phyloP scores from a whole-genome alignment of 2,113 vertebrate species.

The Junco hyemalis region DNA sequence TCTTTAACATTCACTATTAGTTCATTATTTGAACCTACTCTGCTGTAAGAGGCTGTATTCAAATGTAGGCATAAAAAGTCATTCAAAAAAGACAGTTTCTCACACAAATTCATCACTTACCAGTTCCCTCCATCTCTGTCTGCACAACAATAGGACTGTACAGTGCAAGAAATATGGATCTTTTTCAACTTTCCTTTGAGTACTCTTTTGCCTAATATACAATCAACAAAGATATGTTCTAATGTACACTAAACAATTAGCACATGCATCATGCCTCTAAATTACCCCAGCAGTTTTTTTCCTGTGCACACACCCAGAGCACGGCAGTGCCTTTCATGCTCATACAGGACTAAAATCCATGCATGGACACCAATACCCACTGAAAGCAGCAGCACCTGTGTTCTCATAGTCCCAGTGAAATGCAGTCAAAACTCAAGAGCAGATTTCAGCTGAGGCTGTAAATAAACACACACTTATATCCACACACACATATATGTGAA shows the following conservation, averaged over 20 bases:
- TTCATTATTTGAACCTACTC: constrained; percentile 65
- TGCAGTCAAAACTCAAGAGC: not conserved
- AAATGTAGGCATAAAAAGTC: constrained; percentile 32
- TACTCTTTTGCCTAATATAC: not conserved
- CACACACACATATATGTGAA: not conserved
- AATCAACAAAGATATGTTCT: not conserved
- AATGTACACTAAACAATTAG: not conserved
- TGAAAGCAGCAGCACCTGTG: not conserved
- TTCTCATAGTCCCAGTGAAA: not conserved
- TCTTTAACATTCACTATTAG: constrained; percentile 65
- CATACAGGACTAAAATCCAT: not conserved
- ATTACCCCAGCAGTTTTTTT: not conserved
- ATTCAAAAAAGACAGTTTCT: constrained; percentile 30
- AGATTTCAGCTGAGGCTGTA: not conserved
- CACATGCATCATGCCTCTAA: accelerated
- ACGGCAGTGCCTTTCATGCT: not conserved
- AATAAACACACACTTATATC: not conserved
- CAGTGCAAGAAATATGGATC: not conserved
- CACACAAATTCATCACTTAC: not conserved
- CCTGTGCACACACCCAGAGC: not conserved
- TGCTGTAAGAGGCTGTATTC: constrained; percentile 45
- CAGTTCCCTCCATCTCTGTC: not conserved
- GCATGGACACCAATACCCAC: not conserved
- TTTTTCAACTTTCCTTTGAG: not conserved
- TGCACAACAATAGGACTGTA: not conserved